Conservation (phyloP, 2,888 invertebrate genomes). For the Synergus japonicus region DNA sequence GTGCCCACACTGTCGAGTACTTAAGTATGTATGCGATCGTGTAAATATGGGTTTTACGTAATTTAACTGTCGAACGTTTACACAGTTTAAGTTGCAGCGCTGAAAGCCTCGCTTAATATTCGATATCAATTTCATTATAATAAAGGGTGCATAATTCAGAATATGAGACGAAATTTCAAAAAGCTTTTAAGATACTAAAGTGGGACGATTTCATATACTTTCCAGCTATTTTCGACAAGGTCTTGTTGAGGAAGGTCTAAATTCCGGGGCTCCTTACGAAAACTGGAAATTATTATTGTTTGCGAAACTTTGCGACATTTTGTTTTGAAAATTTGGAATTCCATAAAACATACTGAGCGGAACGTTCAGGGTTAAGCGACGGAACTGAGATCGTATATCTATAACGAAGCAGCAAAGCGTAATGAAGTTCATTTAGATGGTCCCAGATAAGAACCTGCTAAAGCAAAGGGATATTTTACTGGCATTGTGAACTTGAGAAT, state of each 20-base stretch:
- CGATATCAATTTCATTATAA: background rate
- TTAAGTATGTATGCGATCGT: conserved; percentile 17
- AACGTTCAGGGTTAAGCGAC: conserved; percentile 60
- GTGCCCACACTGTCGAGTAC: conserved; percentile 24
- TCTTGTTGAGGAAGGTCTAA: too few relatives aligned
- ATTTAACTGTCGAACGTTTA: conserved; percentile 29
- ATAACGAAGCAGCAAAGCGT: conserved; percentile 66
- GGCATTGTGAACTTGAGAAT: conserved; percentile 53
- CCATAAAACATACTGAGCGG: conserved; percentile 50
- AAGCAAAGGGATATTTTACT: conserved; percentile 53
- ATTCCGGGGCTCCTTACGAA: too few relatives aligned
- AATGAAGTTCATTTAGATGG: conserved; percentile 69
- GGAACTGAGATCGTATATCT: conserved; percentile 60
- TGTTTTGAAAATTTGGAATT: conserved; percentile 37
- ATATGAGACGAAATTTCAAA: too few relatives aligned
- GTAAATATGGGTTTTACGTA: conserved; percentile 23
- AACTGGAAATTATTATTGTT: too few relatives aligned
- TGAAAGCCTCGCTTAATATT: background rate
- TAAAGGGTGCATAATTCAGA: background rate
- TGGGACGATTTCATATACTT: too few relatives aligned
- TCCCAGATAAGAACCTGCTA: conserved; percentile 62
- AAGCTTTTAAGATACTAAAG: too few relatives aligned
- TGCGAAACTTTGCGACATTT: background rate
- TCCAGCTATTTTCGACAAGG: too few relatives aligned
- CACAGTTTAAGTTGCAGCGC: background rate